These are phyloP conservation scores for Pseudorhombus dupliciocellatus DNA, from an alignment of 2,113 vertebrate species.

Conservation along the genomic window DNA sequence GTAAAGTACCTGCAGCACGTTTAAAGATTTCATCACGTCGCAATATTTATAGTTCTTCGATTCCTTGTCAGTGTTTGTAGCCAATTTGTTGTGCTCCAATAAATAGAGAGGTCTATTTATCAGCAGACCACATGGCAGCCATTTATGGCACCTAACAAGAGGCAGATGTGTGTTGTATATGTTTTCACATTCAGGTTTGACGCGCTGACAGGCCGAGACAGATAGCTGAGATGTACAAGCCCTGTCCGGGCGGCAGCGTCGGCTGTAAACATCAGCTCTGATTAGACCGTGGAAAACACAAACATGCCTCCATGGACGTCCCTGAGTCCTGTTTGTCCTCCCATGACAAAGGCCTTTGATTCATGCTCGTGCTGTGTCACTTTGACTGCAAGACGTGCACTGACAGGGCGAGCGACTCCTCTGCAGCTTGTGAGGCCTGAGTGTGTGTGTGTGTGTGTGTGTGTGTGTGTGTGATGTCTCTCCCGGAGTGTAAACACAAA, in stretches of 20 bases:
- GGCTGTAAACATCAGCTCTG: constrained; percentile 73
- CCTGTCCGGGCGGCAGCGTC: constrained; percentile 65
- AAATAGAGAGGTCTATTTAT: constrained; percentile 86
- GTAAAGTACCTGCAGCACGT: constrained; percentile 81
- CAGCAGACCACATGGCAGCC: constrained; percentile 87
- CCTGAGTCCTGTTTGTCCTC: constrained; percentile 58
- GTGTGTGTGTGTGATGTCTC: constrained; percentile 81
- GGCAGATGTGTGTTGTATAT: constrained; percentile 87
- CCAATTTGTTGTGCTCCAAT: constrained; percentile 88
- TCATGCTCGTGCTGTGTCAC: constrained; percentile 40
- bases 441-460: too few species aligned
- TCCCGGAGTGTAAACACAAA: constrained; percentile 67
- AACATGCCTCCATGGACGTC: constrained; percentile 57
- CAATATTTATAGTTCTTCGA: constrained; percentile 84
- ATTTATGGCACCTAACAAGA: constrained; percentile 86
- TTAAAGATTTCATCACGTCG: constrained; percentile 81
- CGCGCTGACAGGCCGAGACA: constrained; percentile 76
- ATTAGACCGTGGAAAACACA: constrained; percentile 72
- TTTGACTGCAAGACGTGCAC: constrained; percentile 31
- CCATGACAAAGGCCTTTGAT: constrained; percentile 67
- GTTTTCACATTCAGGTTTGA: constrained; percentile 83
- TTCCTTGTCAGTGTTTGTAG: constrained; percentile 86
- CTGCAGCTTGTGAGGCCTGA: constrained; percentile 63
- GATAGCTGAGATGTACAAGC: constrained; percentile 76
- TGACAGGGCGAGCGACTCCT: constrained; percentile 34